Evolutionary conservation across 2,113 vertebrate genomes (phyloP), one percentile per base, ranked within the genome.

Genomic region (Apistogramma diplotaenia): DNA sequence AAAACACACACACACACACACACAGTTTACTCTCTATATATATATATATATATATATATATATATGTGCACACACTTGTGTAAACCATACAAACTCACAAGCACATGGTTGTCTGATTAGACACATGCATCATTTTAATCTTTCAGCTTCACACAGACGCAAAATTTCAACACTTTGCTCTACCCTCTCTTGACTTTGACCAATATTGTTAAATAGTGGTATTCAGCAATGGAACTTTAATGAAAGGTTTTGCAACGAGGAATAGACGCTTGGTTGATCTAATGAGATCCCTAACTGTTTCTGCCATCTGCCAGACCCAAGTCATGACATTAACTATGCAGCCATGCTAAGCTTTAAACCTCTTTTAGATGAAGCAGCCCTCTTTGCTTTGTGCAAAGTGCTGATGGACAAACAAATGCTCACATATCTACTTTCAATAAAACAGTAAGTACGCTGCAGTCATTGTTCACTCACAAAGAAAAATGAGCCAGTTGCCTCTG

Each of bases 251-350:
- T 91, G 94, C 90, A 91, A 93, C 77, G 91, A 92, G 89, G 91
- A 93, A 78, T 93, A 81, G 89, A 91, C 84, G 93, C 94, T 95
- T 91, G 93, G 94, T 91, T 94, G 94, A 89, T 95, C 94, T 95
- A 96, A 96, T 95, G 95, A 96, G 94, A 94, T 95, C 94, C 92
- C 95, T 94, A 94, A 95, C 95, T 94, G 94, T 95, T 95, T 76
- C 85, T 91, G 92, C 95, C 95, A 95, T 96, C 95, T 96, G 95
- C 94, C 93, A 93, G 93, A 93, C 90, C 93, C 91, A 87, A 94
- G 94, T 94, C 93, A 92, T 92, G 94, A 93, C 94, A 94, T 95
- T 94, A 95, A 90, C 92, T 85, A 94, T 94, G 92, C 94, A 93
- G 91, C 90, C 88, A 90, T 62, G 88, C 87, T 92, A 90, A 90